phyloP scores from a whole-genome alignment of 2,888 invertebrate species.

The Hypercompe scribonia region DNA sequence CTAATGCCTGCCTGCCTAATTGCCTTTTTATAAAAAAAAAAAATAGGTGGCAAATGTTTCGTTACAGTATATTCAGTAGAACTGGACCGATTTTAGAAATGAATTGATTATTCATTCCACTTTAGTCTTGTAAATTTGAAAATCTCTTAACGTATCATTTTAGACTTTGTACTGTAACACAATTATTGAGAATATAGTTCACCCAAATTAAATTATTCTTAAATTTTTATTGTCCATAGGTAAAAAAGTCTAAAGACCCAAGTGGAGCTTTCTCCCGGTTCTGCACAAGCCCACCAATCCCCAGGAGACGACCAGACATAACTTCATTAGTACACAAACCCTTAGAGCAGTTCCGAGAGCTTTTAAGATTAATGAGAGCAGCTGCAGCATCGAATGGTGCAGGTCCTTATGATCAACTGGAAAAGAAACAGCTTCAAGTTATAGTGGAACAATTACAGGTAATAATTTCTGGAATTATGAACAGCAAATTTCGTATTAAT shows the following conservation, averaged over 20 bases:
- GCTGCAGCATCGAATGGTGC: slow-evolving; percentile 74
- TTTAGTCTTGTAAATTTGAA: no score
- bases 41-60: no score
- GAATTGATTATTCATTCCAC: no score
- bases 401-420: slow-evolving; percentile 80
- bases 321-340: slow-evolving; percentile 95
- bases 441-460: slow-evolving; percentile 84
- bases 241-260: slow-evolving; percentile 90
- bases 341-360: slow-evolving; percentile 89
- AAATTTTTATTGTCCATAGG: slow-evolving; percentile 63
- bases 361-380: slow-evolving; percentile 79
- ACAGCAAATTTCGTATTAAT: background rate
- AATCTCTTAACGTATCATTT: background rate
- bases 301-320: slow-evolving; percentile 93
- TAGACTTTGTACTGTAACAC: background rate
- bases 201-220: background rate
- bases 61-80: no score
- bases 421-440: slow-evolving; percentile 81
- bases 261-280: slow-evolving; percentile 93
- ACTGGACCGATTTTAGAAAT: no score
- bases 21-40: no score
- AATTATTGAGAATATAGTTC: background rate
- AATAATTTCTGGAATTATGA: background rate
- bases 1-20: no score
- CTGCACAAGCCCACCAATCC: slow-evolving; percentile 93